Conservation (phyloP, 2,113 vertebrate species). For the Catharus minimus region DNA sequence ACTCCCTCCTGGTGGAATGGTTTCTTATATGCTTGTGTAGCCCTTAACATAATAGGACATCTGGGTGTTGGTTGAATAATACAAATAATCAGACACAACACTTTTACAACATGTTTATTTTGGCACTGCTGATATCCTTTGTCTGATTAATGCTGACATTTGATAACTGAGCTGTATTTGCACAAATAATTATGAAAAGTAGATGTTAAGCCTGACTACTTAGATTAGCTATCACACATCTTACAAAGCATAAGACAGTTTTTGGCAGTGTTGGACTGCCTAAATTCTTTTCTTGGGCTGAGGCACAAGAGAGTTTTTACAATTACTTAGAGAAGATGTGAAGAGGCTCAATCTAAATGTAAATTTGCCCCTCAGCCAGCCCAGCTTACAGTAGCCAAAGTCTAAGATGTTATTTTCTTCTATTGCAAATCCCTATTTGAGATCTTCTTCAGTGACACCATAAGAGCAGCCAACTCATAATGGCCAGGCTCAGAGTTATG, state of each 20-base stretch:
- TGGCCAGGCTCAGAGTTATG: not conserved
- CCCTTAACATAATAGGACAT: constrained; percentile 27
- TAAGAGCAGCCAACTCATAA: not conserved
- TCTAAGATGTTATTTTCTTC: constrained; percentile 26
- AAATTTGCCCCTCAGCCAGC: not conserved
- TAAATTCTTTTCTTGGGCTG: constrained; percentile 20
- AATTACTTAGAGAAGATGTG: constrained; percentile 31
- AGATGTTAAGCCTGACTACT: not conserved
- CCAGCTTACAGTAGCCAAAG: constrained; percentile 21
- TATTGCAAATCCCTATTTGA: constrained; percentile 2
- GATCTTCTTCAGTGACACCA: not conserved
- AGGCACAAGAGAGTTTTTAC: not conserved
- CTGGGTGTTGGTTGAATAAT: constrained; percentile 50
- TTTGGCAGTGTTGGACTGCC: not conserved
- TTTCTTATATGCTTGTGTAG: not conserved
- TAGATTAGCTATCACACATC: constrained; percentile 8
- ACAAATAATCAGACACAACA: constrained; percentile 40
- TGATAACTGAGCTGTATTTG: constrained; percentile 40
- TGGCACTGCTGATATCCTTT: constrained; percentile 35
- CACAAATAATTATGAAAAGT: constrained; percentile 28
- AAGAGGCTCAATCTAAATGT: constrained; percentile 46
- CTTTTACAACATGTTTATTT: constrained; percentile 41
- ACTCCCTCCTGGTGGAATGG: not conserved
- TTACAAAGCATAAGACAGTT: not conserved
- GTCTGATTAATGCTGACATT: constrained; percentile 19